A percentile compares a stretch with the other conserved stretches of the same genome.
Evolutionary conservation across 2,113 vertebrate genomes (phyloP).

Genomic region (Percina caprodes): DNA sequence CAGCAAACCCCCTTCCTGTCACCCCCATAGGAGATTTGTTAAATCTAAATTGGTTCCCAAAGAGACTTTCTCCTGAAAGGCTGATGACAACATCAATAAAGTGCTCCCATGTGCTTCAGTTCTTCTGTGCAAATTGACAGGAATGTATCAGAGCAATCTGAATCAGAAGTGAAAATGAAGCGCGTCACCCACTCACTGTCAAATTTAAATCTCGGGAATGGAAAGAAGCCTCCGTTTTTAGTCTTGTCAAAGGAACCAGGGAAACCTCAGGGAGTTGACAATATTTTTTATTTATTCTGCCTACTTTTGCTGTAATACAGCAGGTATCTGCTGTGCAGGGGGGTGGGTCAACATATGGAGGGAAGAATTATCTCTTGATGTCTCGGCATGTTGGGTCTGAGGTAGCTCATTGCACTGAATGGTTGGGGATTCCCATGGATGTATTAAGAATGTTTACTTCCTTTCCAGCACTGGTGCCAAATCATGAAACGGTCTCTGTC

Average conservation of each 20-base stretch:
- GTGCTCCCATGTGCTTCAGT: constrained; percentile 7
- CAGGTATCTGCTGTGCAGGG: neutral
- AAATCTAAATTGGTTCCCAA: constrained; percentile 45
- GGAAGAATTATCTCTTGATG: neutral
- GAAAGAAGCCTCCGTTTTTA: constrained; percentile 34
- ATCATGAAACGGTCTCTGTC: neutral
- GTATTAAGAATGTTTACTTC: neutral
- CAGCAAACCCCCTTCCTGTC: constrained; percentile 1
- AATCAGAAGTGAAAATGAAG: constrained; percentile 21
- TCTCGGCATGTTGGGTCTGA: neutral
- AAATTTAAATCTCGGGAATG: constrained; percentile 19
- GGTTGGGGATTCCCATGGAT: neutral
- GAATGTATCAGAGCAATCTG: constrained; percentile 14
- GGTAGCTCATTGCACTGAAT: neutral
- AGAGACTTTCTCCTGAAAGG: constrained; percentile 38
- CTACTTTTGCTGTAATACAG: constrained; percentile 1
- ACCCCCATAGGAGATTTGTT: constrained; percentile 38
- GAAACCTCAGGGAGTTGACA: constrained; percentile 16
- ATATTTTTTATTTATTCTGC: constrained; percentile 26
- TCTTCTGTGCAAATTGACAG: constrained; percentile 27
- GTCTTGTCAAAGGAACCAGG: constrained; percentile 25
- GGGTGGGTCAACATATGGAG: neutral
- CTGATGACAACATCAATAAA: constrained; percentile 47
- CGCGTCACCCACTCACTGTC: constrained; percentile 6
- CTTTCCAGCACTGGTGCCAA: neutral